phyloP scores from a whole-genome alignment of 2,888 invertebrate species.

The Drosophila peninsularis region DNA sequence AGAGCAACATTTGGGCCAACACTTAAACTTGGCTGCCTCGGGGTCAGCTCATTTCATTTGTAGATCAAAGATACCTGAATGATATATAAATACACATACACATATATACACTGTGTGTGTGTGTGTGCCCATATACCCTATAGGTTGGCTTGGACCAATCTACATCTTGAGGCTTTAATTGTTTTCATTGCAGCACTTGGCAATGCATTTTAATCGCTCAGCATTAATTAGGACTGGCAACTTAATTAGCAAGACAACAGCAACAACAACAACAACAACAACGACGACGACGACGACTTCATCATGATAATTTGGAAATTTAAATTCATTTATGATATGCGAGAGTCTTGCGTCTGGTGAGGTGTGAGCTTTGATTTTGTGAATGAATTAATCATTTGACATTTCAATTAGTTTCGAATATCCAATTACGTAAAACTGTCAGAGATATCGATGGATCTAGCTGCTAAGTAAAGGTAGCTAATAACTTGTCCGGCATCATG shows the following conservation, averaged over 20 bases:
- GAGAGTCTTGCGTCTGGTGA: neutral
- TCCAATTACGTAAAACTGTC: conserved; percentile 42
- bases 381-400: conserved; percentile 43
- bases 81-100: neutral
- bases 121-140: neutral
- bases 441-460: conserved; percentile 40
- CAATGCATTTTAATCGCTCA: conserved; percentile 58
- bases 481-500: neutral
- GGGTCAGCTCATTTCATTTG: conserved; percentile 15
- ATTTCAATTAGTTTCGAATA: conserved; percentile 36
- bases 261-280: conserved; percentile 15
- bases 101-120: neutral
- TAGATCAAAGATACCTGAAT: conserved; percentile 7
- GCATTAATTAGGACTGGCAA: conserved; percentile 65
- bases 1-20: conserved; percentile 28
- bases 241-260: conserved; percentile 57
- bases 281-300: conserved; percentile 14
- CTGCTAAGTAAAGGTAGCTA: neutral
- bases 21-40: conserved; percentile 11
- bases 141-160: conserved; percentile 19
- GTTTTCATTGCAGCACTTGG: conserved; percentile 10
- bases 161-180: conserved; percentile 24
- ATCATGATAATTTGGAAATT: conserved; percentile 63
- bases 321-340: conserved; percentile 44
- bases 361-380: conserved; percentile 26